Evolutionary conservation across 2,113 vertebrate species (phyloP).

Genomic region (Ornithorhynchus anatinus): DNA sequence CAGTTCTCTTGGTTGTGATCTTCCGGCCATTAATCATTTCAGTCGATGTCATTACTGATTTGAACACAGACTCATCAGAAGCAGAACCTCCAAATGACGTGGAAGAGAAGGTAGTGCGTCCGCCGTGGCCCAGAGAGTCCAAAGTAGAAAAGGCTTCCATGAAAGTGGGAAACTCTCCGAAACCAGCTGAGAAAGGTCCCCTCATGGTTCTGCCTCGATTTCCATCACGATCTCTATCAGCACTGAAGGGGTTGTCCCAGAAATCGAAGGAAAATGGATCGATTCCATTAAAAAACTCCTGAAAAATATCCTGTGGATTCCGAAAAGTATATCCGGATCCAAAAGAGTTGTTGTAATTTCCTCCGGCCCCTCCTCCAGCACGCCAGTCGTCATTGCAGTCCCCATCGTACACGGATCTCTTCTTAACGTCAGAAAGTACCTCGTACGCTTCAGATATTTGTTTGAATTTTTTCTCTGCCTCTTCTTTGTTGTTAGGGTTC

Average conservation of each 20-base stretch:
- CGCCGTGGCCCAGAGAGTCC: rapidly evolving
- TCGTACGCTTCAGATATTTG: conserved; percentile 63
- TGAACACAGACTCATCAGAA: conserved; percentile 50
- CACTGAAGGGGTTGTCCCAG: conserved; percentile 21
- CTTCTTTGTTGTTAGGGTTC: conserved; percentile 84
- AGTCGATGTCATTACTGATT: conserved; percentile 55
- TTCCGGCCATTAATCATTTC: conserved; percentile 55
- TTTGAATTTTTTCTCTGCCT: conserved; percentile 75
- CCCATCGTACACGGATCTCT: conserved; percentile 35
- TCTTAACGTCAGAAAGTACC: conserved; percentile 58
- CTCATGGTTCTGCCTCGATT: background rate
- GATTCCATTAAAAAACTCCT: conserved; percentile 24
- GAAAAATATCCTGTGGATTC: conserved; percentile 25
- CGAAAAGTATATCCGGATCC: conserved; percentile 18
- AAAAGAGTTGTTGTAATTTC: background rate
- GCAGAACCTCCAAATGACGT: conserved; percentile 40
- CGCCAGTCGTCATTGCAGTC: conserved; percentile 33
- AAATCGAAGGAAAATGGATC: conserved; percentile 42
- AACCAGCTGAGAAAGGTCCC: conserved; percentile 10
- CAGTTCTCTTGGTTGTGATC: conserved; percentile 70
- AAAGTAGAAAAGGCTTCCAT: conserved; percentile 18
- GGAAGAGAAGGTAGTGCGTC: conserved; percentile 5
- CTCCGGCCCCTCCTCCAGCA: background rate
- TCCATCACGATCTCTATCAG: background rate
- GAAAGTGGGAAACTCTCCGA: conserved; percentile 23